Conservation (phyloP, 1,140 invertebrate genomes). For the Patella vulgata region DNA sequence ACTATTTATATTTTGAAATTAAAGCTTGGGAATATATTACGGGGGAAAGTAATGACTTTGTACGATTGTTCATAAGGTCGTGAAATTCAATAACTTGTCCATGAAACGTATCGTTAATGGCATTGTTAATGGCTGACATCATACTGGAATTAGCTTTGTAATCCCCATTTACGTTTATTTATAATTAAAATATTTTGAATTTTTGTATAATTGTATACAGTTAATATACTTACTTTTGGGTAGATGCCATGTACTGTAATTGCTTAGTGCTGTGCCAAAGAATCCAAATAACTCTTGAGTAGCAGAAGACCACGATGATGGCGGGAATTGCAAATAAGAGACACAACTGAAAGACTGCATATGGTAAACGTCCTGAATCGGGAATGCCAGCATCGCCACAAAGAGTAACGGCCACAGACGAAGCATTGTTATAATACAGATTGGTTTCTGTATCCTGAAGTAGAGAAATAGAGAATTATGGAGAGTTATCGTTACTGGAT, state of each 20-base stretch:
- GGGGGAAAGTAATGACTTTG: too few species aligned
- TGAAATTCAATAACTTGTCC: too few species aligned
- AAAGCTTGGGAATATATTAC: too few species aligned
- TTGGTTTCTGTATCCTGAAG: conserved; percentile 60
- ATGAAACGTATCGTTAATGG: too few species aligned
- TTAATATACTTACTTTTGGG: conserved; percentile 27
- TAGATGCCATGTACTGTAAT: conserved; percentile 48
- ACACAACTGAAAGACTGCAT: conserved; percentile 69
- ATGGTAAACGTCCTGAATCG: conserved; percentile 46
- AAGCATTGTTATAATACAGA: conserved; percentile 63
- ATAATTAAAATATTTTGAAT: too few species aligned
- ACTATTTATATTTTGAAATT: too few species aligned
- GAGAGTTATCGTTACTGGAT: not conserved
- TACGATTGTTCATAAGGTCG: too few species aligned
- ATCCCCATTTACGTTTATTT: too few species aligned
- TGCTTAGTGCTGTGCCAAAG: conserved; percentile 71
- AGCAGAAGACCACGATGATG: conserved; percentile 70
- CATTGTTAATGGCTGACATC: too few species aligned
- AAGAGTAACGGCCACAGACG: conserved; percentile 61
- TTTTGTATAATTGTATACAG: too few species aligned
- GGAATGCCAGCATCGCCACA: conserved; percentile 61
- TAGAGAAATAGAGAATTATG: not conserved
- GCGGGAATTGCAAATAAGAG: conserved; percentile 70
- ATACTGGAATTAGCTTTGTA: too few species aligned
- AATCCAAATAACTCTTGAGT: conserved; percentile 70